Conservation (phyloP, 2,888 invertebrate species). For the Belgica antarctica region DNA sequence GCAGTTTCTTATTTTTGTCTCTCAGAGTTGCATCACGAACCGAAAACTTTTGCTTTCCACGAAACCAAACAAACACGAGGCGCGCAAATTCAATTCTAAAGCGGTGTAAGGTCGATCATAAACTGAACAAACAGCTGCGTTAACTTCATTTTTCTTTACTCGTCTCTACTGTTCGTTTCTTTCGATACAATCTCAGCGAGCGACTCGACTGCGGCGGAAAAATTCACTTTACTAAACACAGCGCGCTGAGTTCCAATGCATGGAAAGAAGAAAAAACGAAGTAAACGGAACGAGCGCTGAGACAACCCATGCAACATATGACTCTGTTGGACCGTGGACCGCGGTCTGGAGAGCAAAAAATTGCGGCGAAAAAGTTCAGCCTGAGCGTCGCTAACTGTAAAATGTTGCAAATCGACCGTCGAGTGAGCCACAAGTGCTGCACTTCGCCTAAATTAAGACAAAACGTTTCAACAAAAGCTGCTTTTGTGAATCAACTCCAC, state of each 20-base stretch:
- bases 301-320: neutral
- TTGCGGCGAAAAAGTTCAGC: neutral
- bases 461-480: too few species aligned
- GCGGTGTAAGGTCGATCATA: constrained; percentile 39
- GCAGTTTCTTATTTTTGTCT: neutral
- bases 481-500: too few species aligned
- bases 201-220: neutral
- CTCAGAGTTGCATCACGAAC: neutral
- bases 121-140: constrained; percentile 41
- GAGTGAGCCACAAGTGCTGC: neutral
- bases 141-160: constrained; percentile 32
- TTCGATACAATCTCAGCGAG: constrained; percentile 21
- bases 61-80: neutral
- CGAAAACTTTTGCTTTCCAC: constrained; percentile 16
- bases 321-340: neutral
- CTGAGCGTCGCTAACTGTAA: neutral
- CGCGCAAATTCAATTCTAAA: constrained; percentile 24
- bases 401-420: neutral
- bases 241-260: constrained; percentile 15
- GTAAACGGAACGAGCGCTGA: neutral
- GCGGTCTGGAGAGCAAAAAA: too few species aligned
- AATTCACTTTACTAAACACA: constrained; percentile 7
- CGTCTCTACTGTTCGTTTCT: constrained; percentile 20
- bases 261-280: neutral
- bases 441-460: too few species aligned